Evolutionary conservation across 2,113 vertebrate genomes (phyloP), one percentile per base, ranked within the genome.

Genomic region (Galbula dea): DNA sequence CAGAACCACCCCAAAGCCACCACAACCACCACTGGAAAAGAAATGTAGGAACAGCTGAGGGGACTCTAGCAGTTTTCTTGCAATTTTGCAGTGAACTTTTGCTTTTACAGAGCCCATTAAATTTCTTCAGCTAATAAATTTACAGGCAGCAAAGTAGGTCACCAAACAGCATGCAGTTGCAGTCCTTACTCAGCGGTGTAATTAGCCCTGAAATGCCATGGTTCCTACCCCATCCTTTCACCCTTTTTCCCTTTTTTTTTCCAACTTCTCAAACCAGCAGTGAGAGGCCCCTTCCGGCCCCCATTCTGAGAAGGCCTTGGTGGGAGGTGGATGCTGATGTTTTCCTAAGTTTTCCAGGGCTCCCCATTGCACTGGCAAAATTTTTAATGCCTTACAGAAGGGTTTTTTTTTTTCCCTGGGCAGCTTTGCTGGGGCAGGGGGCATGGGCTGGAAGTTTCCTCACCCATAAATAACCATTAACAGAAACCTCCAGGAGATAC

Each of bases 131-230:
- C 22, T 81, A 69, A 51, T 76, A 83, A 79, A 89, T 75, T 59
- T 71, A 57, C 24, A 61, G 58, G 30, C 85, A 23, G 76, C 67
- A 95, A 98, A 97, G 83, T 97, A 91, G 97, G 96, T 98, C 96
- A 97, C 39, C 37, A 79, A 98, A 61, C 96, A 97, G 96, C 95
- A 76, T 89, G 94, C 95, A 92, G 88, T 89, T 84, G 46, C 48
- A 65, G 41, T 80, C 89, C 76, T 83, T 76, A 95, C 91, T 91
- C 86, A 75, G 49, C 20, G 39, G 67, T 93, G 75, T 97, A 94
- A 97, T 97, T 97, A 98, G 74, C 91, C n/a, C 80, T 82, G 89
- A 89, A 90, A 82, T 89, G 54, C 82, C 80, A 55, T 21, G 2
- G 71, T 39, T 95, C 78, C 41, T 43, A 48, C 34, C 71, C 67